Base-by-base conservation (phyloP, 2,797 vertebrate species). In the Fratercula arctica region DNA sequence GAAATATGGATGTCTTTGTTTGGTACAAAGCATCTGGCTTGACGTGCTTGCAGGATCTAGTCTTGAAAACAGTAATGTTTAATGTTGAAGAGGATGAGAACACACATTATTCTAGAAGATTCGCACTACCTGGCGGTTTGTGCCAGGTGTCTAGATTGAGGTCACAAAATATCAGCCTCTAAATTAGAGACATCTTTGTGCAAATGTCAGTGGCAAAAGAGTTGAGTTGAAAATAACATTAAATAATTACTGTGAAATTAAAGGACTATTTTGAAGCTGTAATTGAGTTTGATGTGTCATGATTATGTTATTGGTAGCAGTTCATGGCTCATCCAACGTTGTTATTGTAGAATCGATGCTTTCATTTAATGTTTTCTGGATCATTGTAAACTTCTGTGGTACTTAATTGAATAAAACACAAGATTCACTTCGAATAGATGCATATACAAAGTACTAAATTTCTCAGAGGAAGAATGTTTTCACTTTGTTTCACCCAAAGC, bases 381-480 rank as follows among this genome's bases (percentile, higher is more conserved):
- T 94, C 39, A 41, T 92, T 93, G 72, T 80, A 80, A 63, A 93
- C 80, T 46, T 85, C 76, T 85, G 87, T 95, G 46, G 63, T 95
- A 69, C 60, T 93, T 95, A 97, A 97, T 92, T 93, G 63, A 91
- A 89, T 95, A 92, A 95, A 94, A 46, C 26, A 54, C 70, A 64
- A 92, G 79, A 88, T 87, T 78, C 31, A 57, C 69, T 86, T 87
- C 46, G 66, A 97, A 94, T 77, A 82, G 57, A 88, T 66, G 77
- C 60, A 89, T 37, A 87, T 89, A n/a, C 54, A 50, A 83, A 92
- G 81, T 88, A 85, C 48, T 92, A 66, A 64, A 92, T 96, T 96
- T 97, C 83, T 96, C 85, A 68, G 79, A 96, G 90, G 87, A 90
- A 95, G 94, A 39, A 48, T 50, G 51, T 93, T 96, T 97, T 88